phyloP scores from a whole-genome alignment of 2,797 vertebrate species.

The Falco naumanni region DNA sequence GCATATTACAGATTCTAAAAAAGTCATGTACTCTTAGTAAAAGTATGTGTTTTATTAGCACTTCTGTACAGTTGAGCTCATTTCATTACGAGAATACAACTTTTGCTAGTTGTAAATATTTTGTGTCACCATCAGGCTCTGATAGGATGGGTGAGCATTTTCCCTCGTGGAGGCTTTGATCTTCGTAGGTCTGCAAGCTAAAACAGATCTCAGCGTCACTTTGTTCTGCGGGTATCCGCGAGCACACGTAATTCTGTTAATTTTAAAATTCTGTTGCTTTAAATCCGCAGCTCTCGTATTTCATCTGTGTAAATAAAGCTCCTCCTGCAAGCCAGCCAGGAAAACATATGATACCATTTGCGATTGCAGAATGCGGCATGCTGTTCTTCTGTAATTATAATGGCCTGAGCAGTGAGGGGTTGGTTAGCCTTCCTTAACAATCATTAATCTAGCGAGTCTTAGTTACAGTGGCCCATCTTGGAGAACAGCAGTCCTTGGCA shows the following conservation, averaged over 20 bases:
- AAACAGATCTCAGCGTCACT: neutral
- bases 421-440: slow-evolving; percentile 77
- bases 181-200: neutral
- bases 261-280: slow-evolving; percentile 10
- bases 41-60: neutral
- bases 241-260: neutral
- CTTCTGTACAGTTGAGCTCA: neutral
- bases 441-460: slow-evolving; percentile 82
- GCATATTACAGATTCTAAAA: neutral
- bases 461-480: slow-evolving; percentile 74
- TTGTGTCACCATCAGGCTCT: fast-evolving
- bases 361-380: slow-evolving; percentile 88
- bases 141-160: neutral
- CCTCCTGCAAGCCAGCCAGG: slow-evolving; percentile 88
- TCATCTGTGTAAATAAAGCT: slow-evolving; percentile 55
- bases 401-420: slow-evolving; percentile 83
- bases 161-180: neutral
- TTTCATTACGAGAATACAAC: neutral
- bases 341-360: slow-evolving; percentile 97
- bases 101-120: neutral
- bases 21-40: neutral
- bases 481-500: slow-evolving; percentile 77
- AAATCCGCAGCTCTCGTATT: neutral
- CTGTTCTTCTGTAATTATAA: slow-evolving; percentile 98
- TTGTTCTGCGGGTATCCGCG: neutral